Base-by-base conservation (phyloP, 2,888 invertebrate species). In the Drosophila cognata region DNA sequence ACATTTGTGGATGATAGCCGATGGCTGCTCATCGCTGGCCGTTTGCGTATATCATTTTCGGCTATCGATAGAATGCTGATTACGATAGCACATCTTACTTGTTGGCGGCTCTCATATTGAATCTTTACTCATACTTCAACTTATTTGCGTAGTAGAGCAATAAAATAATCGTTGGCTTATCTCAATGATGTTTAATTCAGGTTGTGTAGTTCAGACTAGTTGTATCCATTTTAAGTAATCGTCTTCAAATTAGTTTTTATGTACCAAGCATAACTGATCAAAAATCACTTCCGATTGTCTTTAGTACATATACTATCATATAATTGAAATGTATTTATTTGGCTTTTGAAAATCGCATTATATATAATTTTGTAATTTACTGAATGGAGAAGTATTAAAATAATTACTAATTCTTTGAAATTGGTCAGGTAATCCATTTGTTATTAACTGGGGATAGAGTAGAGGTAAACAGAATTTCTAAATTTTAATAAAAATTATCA, bases 1-100 rank as follows among this genome's bases (percentile, higher is more conserved):
- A 57, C 75, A 74, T 74, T 74, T 75, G 64, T 64, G 69, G 74
- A 75, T 70, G 64, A 74, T 74, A 75, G 52, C 64, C 62, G 51
- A 78, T 72, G 50, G 62, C 72, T 76, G 71, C 46, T 67, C 71
- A 59, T 55, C 38, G 72, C 36, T 51, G 50, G 28, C 48, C 51
- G 43, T 62, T 72, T 69, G 65, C 66, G 72, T 64, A 72, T 78
- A 78, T 72, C 46, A 62, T 51, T 71, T 71, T 52, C 33, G 55
- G 28, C 77, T 61, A 41, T 71, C 60, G 60, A 67, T 77, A 38
- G 52, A 62, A 70, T 60, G 79, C 52, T 60, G 65, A 65, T 66
- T 63, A 63, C 52, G 48, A 43, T 50, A 2, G 41, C 28, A 53
- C 41, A 65, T 64, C 50, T 53, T 28, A 72, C 53, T 72, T 63